Evolutionary conservation across 2,113 vertebrate species (phyloP), one percentile per base, ranked within the genome.

Genomic region (Brachionichthys hirsutus): DNA sequence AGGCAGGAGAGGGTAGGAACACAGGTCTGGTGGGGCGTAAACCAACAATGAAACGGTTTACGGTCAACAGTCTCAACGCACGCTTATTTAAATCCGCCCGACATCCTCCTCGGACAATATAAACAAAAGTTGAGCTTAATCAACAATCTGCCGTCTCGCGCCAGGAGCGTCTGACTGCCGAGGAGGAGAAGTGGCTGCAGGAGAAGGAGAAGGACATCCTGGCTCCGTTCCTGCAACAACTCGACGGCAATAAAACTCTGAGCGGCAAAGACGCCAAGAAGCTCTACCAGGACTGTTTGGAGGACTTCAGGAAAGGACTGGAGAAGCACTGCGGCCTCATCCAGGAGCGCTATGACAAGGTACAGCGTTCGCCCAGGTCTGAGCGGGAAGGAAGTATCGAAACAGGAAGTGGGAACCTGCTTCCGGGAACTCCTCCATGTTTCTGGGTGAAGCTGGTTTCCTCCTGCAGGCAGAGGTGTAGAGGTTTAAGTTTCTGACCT

Each of bases 291-390:
- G 79, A 85, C 6, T 93, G 93, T 64, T 74, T 95, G 65, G 43
- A 14, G 0, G 80, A 90, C 44, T 86, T 92, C 15, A 94, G 91
- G 69, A 67, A 86, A 41, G 77, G 72, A 3, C 82, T 94, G 9
- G 53, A 87, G 1, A 57, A 91, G 56, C 88, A 89, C 34, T 89
- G 89, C 54, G 92, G 90, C 56, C 82, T 91, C 54, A 93, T 95
- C 42, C 94, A 94, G 81, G 85, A 88, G 0, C 90, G 79, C 12
- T 89, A 90, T 1, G 70, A 93, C 38, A 91, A 91, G 93, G 95
- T 97, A 54, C 7, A 8, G 12, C 34, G 12, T 30, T 30, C 24
- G n/a, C 24, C 24, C 24, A 30, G 24, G 24, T 30, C 24, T 30
- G 1, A 8, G 24, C 8, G 24, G 24, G n/a, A n/a, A n/a, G n/a